Evolutionary conservation across 2,113 vertebrate genomes (phyloP).

Genomic region (Jacana jacana): DNA sequence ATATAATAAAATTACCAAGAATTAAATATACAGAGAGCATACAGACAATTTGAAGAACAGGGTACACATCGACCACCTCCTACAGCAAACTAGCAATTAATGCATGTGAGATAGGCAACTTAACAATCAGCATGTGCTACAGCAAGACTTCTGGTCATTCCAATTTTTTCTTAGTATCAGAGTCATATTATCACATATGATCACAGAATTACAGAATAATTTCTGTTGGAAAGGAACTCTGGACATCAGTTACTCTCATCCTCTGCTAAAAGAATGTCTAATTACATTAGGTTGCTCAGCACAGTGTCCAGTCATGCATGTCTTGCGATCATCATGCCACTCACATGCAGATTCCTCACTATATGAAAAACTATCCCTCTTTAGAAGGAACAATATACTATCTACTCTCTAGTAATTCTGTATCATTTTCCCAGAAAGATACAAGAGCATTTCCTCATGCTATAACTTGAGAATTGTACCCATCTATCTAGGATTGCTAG

Average conservation of each 20-base stretch:
- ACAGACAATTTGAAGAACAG: background rate
- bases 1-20: background rate
- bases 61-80: background rate
- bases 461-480: background rate
- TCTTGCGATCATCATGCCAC: background rate
- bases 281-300: background rate
- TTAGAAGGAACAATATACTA: background rate
- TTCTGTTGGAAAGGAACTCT: background rate
- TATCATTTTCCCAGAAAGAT: background rate
- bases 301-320: background rate
- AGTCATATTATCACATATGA: background rate
- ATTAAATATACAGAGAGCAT: background rate
- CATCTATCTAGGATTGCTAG: background rate
- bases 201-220: background rate
- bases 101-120: background rate
- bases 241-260: background rate
- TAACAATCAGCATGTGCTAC: background rate
- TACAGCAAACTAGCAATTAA: background rate
- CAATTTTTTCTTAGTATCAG: background rate
- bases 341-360: background rate
- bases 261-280: background rate
- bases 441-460: background rate
- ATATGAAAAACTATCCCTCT: background rate
- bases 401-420: background rate
- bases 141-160: background rate